phyloP scores from a whole-genome alignment of 2,113 vertebrate genomes.

The Aldabrachelys gigantea region DNA sequence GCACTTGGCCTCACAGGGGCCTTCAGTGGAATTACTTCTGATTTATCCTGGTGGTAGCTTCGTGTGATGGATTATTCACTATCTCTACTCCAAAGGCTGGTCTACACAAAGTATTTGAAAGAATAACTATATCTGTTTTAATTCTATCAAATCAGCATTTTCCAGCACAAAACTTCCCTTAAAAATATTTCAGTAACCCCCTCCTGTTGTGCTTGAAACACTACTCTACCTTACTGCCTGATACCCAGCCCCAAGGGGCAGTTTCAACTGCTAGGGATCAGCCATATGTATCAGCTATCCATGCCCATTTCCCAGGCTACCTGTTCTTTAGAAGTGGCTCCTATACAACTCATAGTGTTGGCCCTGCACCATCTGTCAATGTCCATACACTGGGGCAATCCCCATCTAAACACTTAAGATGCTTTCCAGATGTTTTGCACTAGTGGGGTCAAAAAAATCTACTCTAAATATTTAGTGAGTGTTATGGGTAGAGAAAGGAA shows the following conservation, averaged over 20 bases:
- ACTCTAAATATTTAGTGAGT: background rate
- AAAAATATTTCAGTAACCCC: too few relatives aligned
- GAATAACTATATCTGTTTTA: too few relatives aligned
- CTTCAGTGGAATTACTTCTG: too few relatives aligned
- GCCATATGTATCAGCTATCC: background rate
- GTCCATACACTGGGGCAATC: background rate
- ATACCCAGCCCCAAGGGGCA: background rate
- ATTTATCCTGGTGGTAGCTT: too few relatives aligned
- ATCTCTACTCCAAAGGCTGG: too few relatives aligned
- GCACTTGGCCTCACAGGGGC: background rate
- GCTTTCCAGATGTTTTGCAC: background rate
- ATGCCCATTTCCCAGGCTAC: background rate
- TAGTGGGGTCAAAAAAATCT: background rate
- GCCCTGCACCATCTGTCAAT: background rate
- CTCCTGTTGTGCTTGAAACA: background rate
- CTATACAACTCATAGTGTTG: background rate
- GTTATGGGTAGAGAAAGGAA: background rate
- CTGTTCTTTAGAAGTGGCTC: background rate
- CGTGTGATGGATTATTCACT: too few relatives aligned
- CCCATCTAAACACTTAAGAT: background rate
- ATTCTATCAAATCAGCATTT: too few relatives aligned
- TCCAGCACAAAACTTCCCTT: too few relatives aligned
- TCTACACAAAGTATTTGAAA: too few relatives aligned
- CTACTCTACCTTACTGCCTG: background rate
- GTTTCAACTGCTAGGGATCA: background rate